Percentiles rank a stretch among this genome's conserved stretches.
These are phyloP conservation scores for Campaea margaritaria DNA, from an alignment of 2,888 invertebrate genomes.

Conservation along the genomic window DNA sequence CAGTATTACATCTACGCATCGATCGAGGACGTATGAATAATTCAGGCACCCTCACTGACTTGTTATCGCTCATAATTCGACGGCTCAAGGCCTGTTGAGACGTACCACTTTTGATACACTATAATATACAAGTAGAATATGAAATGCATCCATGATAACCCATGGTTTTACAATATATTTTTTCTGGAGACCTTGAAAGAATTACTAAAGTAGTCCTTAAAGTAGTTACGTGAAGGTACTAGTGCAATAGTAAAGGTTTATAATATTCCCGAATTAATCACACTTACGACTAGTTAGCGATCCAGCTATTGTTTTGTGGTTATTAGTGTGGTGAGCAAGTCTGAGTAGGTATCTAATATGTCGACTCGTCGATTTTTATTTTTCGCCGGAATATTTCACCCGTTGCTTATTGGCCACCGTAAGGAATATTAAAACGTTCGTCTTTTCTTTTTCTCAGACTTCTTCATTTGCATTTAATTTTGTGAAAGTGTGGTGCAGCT, in stretches of 20 bases:
- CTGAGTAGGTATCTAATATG: constrained; percentile 23
- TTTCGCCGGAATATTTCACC: not conserved
- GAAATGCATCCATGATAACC: no score
- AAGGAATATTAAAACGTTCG: constrained; percentile 10
- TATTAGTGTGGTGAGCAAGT: no score
- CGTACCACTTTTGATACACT: no score
- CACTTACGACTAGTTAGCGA: no score
- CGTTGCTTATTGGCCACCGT: constrained; percentile 1
- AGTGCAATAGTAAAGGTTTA: no score
- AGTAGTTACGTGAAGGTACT: no score
- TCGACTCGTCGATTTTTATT: constrained; percentile 28
- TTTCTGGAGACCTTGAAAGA: no score
- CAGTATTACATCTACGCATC: constrained; percentile 41
- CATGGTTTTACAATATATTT: no score
- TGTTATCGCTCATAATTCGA: constrained; percentile 52
- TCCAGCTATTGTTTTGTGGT: no score
- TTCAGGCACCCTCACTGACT: constrained; percentile 48
- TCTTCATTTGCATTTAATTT: constrained; percentile 12
- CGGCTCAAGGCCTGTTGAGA: constrained; percentile 25
- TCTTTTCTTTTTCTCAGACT: constrained; percentile 1
- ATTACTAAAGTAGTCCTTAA: no score
- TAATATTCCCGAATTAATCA: no score
- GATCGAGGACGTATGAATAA: constrained; percentile 49
- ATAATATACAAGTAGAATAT: no score
- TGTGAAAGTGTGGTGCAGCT: constrained; percentile 1